Conservation (phyloP, 2,113 vertebrate species). For the Irena cyanogastra region DNA sequence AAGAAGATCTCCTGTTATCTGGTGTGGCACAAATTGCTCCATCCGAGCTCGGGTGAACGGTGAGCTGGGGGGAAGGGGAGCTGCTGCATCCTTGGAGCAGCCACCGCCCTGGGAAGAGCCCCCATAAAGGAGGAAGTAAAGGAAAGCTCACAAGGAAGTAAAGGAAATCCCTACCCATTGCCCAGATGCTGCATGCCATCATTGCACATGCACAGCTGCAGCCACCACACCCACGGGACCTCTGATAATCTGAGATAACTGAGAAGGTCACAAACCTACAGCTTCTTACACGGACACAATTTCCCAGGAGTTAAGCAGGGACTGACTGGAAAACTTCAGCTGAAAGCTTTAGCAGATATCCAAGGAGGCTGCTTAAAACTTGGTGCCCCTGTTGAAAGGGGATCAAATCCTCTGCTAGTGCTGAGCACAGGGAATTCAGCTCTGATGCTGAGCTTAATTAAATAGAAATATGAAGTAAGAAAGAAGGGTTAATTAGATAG, state of each 20-base stretch:
- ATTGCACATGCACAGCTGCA: background rate
- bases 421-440: constrained; percentile 31
- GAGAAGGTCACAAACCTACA: background rate
- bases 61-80: no score
- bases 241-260: background rate
- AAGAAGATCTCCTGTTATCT: no score
- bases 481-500: constrained; percentile 52
- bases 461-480: constrained; percentile 63
- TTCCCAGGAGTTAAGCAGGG: background rate
- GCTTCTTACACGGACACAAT: background rate
- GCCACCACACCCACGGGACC: accelerated
- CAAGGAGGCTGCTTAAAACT: background rate
- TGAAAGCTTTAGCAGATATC: background rate
- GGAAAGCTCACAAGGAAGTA: no score
- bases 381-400: background rate
- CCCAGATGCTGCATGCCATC: accelerated
- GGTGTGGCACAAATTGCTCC: no score
- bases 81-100: no score
- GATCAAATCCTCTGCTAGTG: background rate
- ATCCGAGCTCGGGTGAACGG: no score
- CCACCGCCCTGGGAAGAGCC: no score
- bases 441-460: constrained; percentile 52
- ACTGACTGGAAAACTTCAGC: background rate
- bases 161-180: background rate
- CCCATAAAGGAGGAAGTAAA: no score